Evolutionary conservation across 2,797 vertebrate species (phyloP).

Genomic region (Diceros bicornis): DNA sequence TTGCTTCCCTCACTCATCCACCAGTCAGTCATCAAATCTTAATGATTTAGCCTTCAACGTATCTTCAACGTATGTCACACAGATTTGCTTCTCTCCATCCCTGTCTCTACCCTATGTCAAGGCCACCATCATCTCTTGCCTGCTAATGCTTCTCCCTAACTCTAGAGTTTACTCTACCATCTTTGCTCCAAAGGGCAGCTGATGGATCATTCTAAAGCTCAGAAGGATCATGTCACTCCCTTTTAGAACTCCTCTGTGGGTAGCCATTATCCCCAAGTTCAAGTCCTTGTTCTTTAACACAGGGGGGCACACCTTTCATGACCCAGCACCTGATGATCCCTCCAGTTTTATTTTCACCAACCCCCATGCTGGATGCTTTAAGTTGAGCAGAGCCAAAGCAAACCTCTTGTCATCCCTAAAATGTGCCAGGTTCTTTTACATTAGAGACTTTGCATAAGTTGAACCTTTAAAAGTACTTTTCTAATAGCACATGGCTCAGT

Average conservation of each 20-base stretch:
- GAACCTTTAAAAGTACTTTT: background rate
- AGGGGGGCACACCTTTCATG: background rate
- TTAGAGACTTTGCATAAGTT: background rate
- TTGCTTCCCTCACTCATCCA: background rate
- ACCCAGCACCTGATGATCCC: background rate
- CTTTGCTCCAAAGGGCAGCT: background rate
- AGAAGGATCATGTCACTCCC: background rate
- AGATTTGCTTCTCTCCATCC: background rate
- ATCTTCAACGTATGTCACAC: background rate
- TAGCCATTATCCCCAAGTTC: background rate
- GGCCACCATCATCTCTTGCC: background rate
- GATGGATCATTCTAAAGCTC: background rate
- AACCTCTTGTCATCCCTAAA: background rate
- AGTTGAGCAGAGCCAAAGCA: background rate
- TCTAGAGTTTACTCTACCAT: background rate
- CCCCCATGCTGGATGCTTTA: background rate
- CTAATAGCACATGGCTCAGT: too few species aligned
- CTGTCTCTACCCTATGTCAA: background rate
- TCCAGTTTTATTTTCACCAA: background rate
- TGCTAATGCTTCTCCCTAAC: background rate
- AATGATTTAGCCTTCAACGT: rapidly evolving
- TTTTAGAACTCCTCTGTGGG: background rate
- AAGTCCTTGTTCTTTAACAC: background rate
- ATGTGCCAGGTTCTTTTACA: background rate
- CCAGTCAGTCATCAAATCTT: background rate